Percentiles rank a stretch among this genome's conserved stretches.
Evolutionary conservation across 2,797 vertebrate genomes (phyloP).

Genomic region (Malurus splendens): DNA sequence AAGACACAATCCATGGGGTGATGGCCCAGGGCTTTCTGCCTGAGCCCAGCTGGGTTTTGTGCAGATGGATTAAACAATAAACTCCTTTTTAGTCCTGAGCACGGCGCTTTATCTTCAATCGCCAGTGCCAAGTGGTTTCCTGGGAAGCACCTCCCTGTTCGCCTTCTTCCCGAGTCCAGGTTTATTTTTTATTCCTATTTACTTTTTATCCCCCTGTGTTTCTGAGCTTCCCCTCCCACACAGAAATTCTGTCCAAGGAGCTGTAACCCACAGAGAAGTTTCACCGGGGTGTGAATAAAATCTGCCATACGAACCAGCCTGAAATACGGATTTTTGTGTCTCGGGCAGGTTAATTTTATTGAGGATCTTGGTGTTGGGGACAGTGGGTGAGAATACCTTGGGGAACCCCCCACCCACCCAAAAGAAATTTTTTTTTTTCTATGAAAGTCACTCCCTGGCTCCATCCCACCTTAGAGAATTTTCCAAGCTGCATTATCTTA

Average conservation of each 20-base stretch:
- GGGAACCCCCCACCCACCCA: background rate
- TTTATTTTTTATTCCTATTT: background rate
- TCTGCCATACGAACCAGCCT: fast-evolving
- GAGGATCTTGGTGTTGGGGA: background rate
- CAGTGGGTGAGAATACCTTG: fast-evolving
- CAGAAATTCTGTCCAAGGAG: background rate
- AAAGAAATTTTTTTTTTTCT: background rate
- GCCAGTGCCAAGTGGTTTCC: background rate
- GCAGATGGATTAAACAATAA: background rate
- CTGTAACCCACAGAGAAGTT: background rate
- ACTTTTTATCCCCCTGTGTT: background rate
- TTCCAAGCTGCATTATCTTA: background rate
- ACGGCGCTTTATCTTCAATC: background rate
- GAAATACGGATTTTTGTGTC: fast-evolving
- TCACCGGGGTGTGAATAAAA: fast-evolving
- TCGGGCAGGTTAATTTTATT: background rate
- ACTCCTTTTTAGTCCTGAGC: background rate
- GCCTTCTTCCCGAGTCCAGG: background rate
- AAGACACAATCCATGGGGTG: fast-evolving
- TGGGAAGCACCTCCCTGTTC: background rate
- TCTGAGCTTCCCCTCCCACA: background rate
- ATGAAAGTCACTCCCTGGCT: background rate
- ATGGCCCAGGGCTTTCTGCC: background rate
- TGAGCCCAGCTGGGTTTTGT: background rate
- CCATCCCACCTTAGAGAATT: background rate